phyloP scores from a whole-genome alignment of 2,888 invertebrate genomes.

The Chrysolina oricalcia region DNA sequence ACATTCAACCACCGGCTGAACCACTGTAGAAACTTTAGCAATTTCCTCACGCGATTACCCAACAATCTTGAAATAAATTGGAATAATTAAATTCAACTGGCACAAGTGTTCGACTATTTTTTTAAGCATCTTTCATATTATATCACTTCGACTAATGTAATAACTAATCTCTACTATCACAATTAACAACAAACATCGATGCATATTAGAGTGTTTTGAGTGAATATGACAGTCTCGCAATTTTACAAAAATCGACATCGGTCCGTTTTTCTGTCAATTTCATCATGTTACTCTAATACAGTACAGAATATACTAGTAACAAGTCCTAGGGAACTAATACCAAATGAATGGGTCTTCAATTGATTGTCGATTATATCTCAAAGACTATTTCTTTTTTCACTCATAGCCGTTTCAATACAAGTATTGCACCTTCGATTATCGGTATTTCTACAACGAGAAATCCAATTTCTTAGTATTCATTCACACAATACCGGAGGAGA shows the following conservation, averaged over 20 bases:
- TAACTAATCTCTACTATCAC: conserved; percentile 65
- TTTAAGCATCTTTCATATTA: conserved; percentile 51
- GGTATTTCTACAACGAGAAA: background rate
- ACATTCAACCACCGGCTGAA: background rate
- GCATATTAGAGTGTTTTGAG: conserved; percentile 41
- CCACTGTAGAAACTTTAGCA: background rate
- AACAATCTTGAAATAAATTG: conserved; percentile 36
- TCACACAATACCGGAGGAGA: conserved; percentile 7
- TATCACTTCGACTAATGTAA: conserved; percentile 47
- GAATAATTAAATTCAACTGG: conserved; percentile 42
- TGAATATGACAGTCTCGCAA: conserved; percentile 40
- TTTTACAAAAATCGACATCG: background rate
- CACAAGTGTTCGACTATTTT: conserved; percentile 49
- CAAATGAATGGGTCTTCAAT: conserved; percentile 51
- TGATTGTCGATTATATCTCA: conserved; percentile 61
- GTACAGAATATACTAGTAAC: conserved; percentile 56
- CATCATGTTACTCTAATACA: conserved; percentile 37
- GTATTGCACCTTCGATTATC: conserved; percentile 52
- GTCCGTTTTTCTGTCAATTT: conserved; percentile 27
- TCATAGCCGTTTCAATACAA: conserved; percentile 45
- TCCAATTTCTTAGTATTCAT: conserved; percentile 1
- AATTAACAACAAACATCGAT: conserved; percentile 66
- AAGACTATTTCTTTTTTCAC: conserved; percentile 49
- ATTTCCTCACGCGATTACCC: conserved; percentile 3
- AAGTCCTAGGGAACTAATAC: conserved; percentile 57